A percentile compares a stretch with the other conserved stretches of the same genome.
Evolutionary conservation across 2,888 invertebrate species (phyloP).

Genomic region (Argyresthia albistria): DNA sequence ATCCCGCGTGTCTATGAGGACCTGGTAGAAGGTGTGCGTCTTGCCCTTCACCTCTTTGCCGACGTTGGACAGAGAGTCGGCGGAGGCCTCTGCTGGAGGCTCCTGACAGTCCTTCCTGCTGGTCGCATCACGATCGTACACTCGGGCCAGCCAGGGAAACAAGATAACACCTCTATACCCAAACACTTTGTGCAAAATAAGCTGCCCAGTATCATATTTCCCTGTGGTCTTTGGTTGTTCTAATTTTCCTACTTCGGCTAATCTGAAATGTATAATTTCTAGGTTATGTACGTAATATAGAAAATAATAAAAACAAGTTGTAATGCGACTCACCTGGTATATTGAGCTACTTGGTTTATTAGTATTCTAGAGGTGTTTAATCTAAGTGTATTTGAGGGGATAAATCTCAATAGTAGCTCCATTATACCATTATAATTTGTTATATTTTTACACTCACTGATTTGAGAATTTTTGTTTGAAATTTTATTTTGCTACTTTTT

Average conservation of each 20-base stretch:
- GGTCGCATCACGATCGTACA: constrained; percentile 93
- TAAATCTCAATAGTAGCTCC: constrained; percentile 63
- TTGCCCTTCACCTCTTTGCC: constrained; percentile 91
- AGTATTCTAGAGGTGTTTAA: constrained; percentile 48
- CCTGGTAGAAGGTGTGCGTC: constrained; percentile 97
- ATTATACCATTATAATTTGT: constrained; percentile 61
- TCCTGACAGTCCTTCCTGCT: constrained; percentile 74
- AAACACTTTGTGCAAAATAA: constrained; percentile 96
- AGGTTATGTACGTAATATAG: constrained; percentile 51
- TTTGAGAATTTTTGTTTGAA: constrained; percentile 41
- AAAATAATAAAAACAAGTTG: constrained; percentile 8
- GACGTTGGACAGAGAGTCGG: constrained; percentile 63
- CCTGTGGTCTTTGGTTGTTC: constrained; percentile 89
- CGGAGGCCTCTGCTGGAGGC: constrained; percentile 29
- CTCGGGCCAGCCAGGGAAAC: constrained; percentile 96
- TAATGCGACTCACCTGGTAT: constrained; percentile 43
- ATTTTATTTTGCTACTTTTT: constrained; percentile 10
- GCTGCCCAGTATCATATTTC: constrained; percentile 96
- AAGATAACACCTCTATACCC: constrained; percentile 97
- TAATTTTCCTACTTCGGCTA: constrained; percentile 94
- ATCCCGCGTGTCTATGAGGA: constrained; percentile 96
- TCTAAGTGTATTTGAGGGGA: constrained; percentile 45
- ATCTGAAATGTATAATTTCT: constrained; percentile 62
- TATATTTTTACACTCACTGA: constrained; percentile 32
- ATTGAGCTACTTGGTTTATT: constrained; percentile 54